Base-by-base conservation (phyloP, 2,113 vertebrate genomes). In the Thomomys bottae region DNA sequence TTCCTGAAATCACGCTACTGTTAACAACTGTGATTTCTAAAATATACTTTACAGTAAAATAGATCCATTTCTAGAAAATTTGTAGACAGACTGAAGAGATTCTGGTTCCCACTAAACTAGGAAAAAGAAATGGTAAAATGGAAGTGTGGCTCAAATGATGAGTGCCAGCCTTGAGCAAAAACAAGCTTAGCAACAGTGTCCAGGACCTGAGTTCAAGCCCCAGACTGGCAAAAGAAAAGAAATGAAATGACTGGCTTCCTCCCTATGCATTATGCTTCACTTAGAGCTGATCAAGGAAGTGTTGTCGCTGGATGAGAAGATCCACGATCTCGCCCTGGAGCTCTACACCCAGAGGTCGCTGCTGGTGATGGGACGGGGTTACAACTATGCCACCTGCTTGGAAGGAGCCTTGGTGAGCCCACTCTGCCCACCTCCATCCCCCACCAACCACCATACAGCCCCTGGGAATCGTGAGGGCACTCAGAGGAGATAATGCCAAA, bases 351-450 rank as follows among this genome's bases (percentile, higher is more conserved):
- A 99, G 89, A 98, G 92, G 91, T 99, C 99, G 0, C 98, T 99
- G 42, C 97, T 99, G 95, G 99, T 99, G 78, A 99, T 99, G 99
- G 99, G 99, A 6, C 98, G 99, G 91, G 99, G 99, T 11, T 99
- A 98, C 97, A 98, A 99, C 96, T 99, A 99, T 0, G 98, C 99
- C 84, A 99, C 99, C 0, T 99, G 99, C 96, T 98, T 99, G 59
- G 99, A 99, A 98, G 99, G 99, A 97, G 99, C 99, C 49, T 97
- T 99, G 98, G 99, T 99, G 98, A 98, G 99, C 67, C 30, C 68
- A 38, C 67, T 54, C 14, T 71, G 30, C 64, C 24, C 12, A 20
- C 32, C 64, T 26, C 49, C 4, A 4, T 3, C 12, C 36, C 38
- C 49, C 64, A 40, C 12, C 2, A 15, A 3, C 45, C 49, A n/a